Base-by-base conservation (phyloP, 2,797 vertebrate species). In the Thaleichthys pacificus region DNA sequence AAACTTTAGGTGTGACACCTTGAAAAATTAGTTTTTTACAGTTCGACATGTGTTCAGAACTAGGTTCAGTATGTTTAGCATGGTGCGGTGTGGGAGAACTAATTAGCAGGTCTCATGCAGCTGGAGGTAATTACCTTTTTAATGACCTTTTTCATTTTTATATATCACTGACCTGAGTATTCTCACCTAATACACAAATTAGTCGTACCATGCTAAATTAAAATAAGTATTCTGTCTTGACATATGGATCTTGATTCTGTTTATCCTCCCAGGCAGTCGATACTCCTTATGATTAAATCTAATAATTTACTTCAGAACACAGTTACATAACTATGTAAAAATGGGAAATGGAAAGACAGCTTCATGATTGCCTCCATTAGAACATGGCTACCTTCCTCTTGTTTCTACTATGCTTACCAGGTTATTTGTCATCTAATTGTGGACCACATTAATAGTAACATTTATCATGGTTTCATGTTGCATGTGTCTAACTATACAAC, bases 371-470 rank as follows among this genome's bases (percentile, higher is more conserved):
- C 22, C 61, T 75, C 6, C 28, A 78, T 70, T 76, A 71, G 83
- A 79, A 56, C 77, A 79, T 77, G 75, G 38, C 69, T 54, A 78
- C 69, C n/a, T 71, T 80, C 17, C 83, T 75, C 70, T 64, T 82
- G 4, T 28, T 7, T 64, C 66, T 69, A 42, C 38, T 74, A 49
- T 76, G 70, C 80, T 68, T 72, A 75, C 69, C 69, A 79, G 5
- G 80, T 85, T 74, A 82, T 87, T 82, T 83, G 77, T 88, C 84
- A 85, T 67, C 64, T 77, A 8, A 65, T 69, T 77, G 51, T 69
- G 66, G 65, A 71, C 49, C 35, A 61, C 66, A 65, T 64, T 86
- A 87, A 86, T 88, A 67, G 80, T 77, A 79, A 79, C 84, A 88
- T 85, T 85, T 72, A 86, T 88, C 87, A 85, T 82, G 47, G 30